These are phyloP conservation scores for Resseliella maxima DNA, from an alignment of 2,888 invertebrate species.

Conservation along the genomic window DNA sequence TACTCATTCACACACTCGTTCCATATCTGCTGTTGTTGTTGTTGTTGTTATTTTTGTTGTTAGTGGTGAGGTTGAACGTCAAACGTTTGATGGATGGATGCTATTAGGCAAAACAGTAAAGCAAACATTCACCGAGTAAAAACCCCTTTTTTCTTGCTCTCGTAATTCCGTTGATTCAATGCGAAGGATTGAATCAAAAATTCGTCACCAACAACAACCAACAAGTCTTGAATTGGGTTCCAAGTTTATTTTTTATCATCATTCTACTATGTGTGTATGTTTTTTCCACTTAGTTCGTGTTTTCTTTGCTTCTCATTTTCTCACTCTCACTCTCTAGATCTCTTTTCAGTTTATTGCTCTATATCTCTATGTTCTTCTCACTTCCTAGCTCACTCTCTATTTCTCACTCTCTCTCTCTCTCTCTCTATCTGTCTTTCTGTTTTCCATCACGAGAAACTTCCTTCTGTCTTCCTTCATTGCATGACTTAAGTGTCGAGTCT, in stretches of 20 bases:
- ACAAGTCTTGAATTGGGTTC: background rate
- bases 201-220: slow-evolving; percentile 9
- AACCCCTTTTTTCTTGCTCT: slow-evolving; percentile 16
- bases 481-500: background rate
- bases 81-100: slow-evolving; percentile 13
- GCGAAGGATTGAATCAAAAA: slow-evolving; percentile 16
- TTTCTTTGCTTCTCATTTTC: no score
- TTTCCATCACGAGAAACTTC: background rate
- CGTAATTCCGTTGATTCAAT: background rate
- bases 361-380: no score
- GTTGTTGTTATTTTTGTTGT: background rate
- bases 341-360: no score
- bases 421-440: background rate
- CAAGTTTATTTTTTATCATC: background rate
- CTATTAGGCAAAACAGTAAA: background rate
- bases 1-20: no score
- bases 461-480: no score
- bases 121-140: background rate
- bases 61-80: background rate
- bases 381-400: no score
- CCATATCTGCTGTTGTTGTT: background rate
- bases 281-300: no score
- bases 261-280: background rate
- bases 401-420: no score
- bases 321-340: no score